Percentiles rank a stretch among this genome's conserved stretches.
These are phyloP conservation scores for Amazona vittata DNA, from an alignment of 2,113 vertebrate genomes.

Conservation along the genomic window DNA sequence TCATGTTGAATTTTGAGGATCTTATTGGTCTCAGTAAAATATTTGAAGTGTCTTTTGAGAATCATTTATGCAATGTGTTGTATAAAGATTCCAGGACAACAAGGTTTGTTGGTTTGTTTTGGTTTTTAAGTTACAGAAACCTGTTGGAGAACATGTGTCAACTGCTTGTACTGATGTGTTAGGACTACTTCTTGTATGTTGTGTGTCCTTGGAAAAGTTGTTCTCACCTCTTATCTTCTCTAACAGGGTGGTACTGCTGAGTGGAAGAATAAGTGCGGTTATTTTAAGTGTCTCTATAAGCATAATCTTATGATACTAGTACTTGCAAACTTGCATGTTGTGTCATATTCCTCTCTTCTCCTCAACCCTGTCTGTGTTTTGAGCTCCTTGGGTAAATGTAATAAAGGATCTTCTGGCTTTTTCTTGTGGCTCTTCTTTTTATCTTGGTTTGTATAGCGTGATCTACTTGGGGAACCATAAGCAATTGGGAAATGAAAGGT, in stretches of 20 bases:
- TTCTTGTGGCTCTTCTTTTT: background rate
- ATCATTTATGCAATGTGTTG: background rate
- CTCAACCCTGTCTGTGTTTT: background rate
- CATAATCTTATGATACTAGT: background rate
- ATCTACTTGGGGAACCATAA: background rate
- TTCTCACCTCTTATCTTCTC: constrained; percentile 39
- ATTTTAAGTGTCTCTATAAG: constrained; percentile 4
- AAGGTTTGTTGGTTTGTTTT: background rate
- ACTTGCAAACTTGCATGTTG: background rate
- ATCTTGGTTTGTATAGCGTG: background rate
- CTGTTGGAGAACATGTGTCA: background rate
- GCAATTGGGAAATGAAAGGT: background rate
- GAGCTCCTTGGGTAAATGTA: background rate
- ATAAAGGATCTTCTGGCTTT: background rate
- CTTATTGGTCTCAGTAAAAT: background rate
- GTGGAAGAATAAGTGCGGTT: background rate
- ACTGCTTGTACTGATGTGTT: background rate
- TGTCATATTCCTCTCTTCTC: background rate
- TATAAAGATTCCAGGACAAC: background rate
- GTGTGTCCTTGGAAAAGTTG: background rate
- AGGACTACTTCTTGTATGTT: background rate
- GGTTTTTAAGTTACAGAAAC: background rate
- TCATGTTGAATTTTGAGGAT: background rate
- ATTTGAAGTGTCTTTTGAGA: background rate
- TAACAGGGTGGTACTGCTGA: background rate